Conservation (phyloP, 2,888 invertebrate species). For the Smittia aterrima region DNA sequence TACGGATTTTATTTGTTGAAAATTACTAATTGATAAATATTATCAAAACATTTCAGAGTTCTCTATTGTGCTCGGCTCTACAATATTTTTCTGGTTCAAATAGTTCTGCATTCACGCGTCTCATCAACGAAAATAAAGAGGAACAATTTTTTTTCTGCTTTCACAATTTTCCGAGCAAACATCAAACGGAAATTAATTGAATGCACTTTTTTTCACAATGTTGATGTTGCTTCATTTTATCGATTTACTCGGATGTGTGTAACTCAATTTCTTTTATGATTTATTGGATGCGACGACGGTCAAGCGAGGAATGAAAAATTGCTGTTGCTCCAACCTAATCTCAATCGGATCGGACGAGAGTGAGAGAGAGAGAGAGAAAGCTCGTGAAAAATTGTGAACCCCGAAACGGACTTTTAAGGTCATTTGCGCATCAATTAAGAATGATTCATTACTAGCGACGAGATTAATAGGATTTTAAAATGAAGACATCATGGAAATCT, state of each 20-base stretch:
- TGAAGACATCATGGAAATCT: constrained; percentile 18
- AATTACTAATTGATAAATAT: constrained; percentile 4
- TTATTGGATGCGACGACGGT: not conserved
- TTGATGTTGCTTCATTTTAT: not conserved
- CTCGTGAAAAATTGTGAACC: not conserved
- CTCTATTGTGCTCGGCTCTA: too few species aligned
- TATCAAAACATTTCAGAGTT: not conserved
- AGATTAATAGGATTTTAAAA: constrained; percentile 15
- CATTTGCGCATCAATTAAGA: not conserved
- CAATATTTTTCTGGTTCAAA: too few species aligned
- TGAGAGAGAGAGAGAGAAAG: not conserved
- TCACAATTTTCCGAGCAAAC: not conserved
- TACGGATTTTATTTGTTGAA: not conserved
- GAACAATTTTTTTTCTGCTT: too few species aligned
- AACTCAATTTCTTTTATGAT: not conserved
- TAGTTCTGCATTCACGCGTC: too few species aligned
- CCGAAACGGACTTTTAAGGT: not conserved
- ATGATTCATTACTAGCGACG: not conserved
- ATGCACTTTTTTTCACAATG: not conserved
- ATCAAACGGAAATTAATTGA: constrained; percentile 10
- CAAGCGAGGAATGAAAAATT: not conserved
- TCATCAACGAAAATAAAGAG: too few species aligned
- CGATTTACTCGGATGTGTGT: not conserved
- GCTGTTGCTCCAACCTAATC: not conserved
- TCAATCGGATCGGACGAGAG: not conserved